Percentiles rank a stretch among this genome's conserved stretches.
Conservation (phyloP, 2,797 vertebrate genomes). For the Danionella dracula region DNA sequence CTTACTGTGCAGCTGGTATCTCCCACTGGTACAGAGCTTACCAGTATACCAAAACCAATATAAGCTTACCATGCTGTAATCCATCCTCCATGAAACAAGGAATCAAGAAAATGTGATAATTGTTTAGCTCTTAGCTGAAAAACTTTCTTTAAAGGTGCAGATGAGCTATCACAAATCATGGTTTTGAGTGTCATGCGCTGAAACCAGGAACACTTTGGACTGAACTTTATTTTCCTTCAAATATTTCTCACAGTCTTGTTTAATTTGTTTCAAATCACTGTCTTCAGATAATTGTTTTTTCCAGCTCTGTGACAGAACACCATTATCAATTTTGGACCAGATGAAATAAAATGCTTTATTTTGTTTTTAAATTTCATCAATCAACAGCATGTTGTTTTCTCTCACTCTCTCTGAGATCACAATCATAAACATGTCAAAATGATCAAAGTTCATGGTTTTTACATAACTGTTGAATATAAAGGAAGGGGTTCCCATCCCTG, state of each 20-base stretch:
- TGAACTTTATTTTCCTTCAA: slow-evolving; percentile 27
- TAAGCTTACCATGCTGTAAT: slow-evolving; percentile 23
- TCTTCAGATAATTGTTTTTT: background rate
- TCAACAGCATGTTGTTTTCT: slow-evolving; percentile 43
- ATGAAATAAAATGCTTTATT: slow-evolving; percentile 43
- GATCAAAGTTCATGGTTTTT: slow-evolving; percentile 31
- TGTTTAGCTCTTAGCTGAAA: slow-evolving; percentile 12
- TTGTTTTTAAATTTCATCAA: slow-evolving; percentile 27
- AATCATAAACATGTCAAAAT: slow-evolving; percentile 44
- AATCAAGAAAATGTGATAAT: slow-evolving; percentile 30
- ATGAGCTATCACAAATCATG: slow-evolving; percentile 34
- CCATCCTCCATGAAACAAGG: slow-evolving; percentile 1
- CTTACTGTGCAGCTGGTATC: no score
- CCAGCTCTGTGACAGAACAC: slow-evolving; percentile 16
- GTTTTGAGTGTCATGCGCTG: slow-evolving; percentile 3
- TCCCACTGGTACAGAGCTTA: no score
- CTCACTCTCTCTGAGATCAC: slow-evolving; percentile 42
- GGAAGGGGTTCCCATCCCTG: slow-evolving; percentile 43
- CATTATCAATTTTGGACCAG: slow-evolving; percentile 40
- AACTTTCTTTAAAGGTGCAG: slow-evolving; percentile 10
- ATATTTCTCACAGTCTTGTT: slow-evolving; percentile 36
- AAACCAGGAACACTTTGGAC: slow-evolving; percentile 33
- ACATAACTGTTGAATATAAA: slow-evolving; percentile 40
- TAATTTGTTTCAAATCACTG: slow-evolving; percentile 9
- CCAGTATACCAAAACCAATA: no score